Conservation (phyloP, 1,140 invertebrate genomes). For the Drosophila nigrodunni region DNA sequence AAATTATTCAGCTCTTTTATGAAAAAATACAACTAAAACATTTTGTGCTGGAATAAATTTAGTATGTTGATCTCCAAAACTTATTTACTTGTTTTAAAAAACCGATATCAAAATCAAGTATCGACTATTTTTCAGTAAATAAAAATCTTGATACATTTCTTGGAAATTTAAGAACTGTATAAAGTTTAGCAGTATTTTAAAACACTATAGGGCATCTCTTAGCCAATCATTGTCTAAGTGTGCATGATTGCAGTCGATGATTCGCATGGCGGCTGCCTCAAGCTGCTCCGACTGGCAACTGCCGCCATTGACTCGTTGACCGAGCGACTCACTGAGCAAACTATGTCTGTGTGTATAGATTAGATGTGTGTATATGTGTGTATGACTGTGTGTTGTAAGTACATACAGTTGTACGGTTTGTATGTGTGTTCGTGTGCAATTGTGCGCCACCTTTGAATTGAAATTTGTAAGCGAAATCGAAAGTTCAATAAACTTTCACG, state of each 20-base stretch:
- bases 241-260: slow-evolving; percentile 48
- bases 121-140: no score
- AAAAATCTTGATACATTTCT: no score
- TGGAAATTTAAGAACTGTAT: no score
- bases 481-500: slow-evolving; percentile 84
- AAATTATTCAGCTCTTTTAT: no score
- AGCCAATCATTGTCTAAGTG: slow-evolving; percentile 10
- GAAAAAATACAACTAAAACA: no score
- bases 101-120: no score
- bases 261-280: slow-evolving; percentile 34
- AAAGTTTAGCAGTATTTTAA: no score
- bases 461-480: slow-evolving; percentile 78
- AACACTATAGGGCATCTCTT: no score
- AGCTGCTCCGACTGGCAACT: slow-evolving; percentile 29
- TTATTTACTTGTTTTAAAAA: no score
- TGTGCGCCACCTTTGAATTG: slow-evolving; percentile 59
- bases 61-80: no score
- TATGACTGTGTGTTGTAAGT: slow-evolving; percentile 21
- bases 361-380: not conserved
- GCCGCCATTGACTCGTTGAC: slow-evolving; percentile 82
- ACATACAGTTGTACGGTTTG: slow-evolving; percentile 1
- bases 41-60: no score
- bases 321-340: slow-evolving; percentile 74
- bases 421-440: slow-evolving; percentile 30
- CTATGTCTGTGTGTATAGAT: not conserved